Conservation (phyloP, 2,113 vertebrate genomes). For the Seriola rivoliana region DNA sequence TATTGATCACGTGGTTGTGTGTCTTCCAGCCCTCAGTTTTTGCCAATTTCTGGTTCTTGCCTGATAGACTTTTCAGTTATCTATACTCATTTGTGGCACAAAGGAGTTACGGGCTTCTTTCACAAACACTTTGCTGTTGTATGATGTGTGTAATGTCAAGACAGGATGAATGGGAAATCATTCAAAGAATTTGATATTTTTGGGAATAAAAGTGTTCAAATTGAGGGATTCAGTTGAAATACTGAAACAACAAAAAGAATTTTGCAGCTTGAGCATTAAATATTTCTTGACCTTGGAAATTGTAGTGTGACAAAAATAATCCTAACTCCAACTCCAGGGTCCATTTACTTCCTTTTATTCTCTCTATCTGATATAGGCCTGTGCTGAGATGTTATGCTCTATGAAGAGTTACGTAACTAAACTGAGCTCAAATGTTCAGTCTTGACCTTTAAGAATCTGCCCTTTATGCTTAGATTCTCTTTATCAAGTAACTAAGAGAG, state of each 20-base stretch:
- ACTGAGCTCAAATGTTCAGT: neutral
- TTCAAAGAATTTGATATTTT: neutral
- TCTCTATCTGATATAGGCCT: neutral
- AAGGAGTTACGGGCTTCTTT: neutral
- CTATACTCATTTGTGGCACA: neutral
- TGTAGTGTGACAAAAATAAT: neutral
- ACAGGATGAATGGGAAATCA: neutral
- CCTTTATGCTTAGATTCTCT: neutral
- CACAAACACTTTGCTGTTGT: neutral
- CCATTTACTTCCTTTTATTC: neutral
- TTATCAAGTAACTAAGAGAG: neutral
- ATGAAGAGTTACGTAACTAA: too few species aligned
- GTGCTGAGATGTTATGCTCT: too few species aligned
- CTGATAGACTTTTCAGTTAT: neutral
- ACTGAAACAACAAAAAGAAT: neutral
- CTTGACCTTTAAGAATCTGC: neutral
- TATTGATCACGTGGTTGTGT: slow-evolving; percentile 18
- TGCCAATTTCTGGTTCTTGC: neutral
- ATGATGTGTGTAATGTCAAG: neutral
- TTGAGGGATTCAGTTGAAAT: neutral
- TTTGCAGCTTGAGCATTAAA: neutral
- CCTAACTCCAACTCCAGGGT: neutral
- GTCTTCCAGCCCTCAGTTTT: neutral
- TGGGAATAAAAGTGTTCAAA: neutral
- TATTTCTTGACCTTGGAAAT: neutral